A percentile compares a stretch with the other conserved stretches of the same genome.
Evolutionary conservation across 2,888 invertebrate species (phyloP).

Genomic region (Parnassius orleans): DNA sequence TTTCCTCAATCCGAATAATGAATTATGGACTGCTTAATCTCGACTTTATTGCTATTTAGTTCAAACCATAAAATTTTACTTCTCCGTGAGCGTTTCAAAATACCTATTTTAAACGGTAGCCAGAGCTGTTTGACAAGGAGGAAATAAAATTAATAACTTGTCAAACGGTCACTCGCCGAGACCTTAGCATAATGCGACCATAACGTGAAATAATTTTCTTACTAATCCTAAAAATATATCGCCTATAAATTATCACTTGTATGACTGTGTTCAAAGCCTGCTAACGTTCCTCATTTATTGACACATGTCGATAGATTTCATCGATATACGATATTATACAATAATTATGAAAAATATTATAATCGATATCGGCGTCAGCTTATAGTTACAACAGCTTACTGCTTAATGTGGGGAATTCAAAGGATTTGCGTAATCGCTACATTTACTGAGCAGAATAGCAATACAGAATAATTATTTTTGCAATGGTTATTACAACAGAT

Average conservation of each 20-base stretch:
- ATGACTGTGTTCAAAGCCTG: constrained; percentile 65
- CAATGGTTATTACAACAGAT: too few relatives aligned
- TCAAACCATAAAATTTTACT: constrained; percentile 20
- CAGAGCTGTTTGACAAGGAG: constrained; percentile 30
- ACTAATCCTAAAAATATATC: constrained; percentile 76
- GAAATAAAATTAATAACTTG: constrained; percentile 51
- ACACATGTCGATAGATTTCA: constrained; percentile 12
- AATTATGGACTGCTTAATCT: constrained; percentile 10
- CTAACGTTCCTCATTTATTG: constrained; percentile 26
- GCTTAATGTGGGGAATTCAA: too few relatives aligned
- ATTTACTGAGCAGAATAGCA: too few relatives aligned
- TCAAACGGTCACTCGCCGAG: constrained; percentile 29
- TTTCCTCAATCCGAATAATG: constrained; percentile 2
- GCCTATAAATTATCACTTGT: constrained; percentile 68
- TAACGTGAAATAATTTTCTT: constrained; percentile 73
- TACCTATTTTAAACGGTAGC: constrained; percentile 32
- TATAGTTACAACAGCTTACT: too few relatives aligned
- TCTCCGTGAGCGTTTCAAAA: constrained; percentile 10
- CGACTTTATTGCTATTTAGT: constrained; percentile 22
- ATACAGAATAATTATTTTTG: too few relatives aligned
- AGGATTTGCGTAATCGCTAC: too few relatives aligned
- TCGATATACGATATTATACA: too few relatives aligned
- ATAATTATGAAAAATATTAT: too few relatives aligned
- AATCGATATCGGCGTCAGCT: too few relatives aligned
- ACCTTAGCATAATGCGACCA: constrained; percentile 48